Percentiles rank a stretch among this genome's conserved stretches.
Conservation (phyloP, 37 sponge, comb jelly and placozoan species). For the Tethya wilhelma region DNA sequence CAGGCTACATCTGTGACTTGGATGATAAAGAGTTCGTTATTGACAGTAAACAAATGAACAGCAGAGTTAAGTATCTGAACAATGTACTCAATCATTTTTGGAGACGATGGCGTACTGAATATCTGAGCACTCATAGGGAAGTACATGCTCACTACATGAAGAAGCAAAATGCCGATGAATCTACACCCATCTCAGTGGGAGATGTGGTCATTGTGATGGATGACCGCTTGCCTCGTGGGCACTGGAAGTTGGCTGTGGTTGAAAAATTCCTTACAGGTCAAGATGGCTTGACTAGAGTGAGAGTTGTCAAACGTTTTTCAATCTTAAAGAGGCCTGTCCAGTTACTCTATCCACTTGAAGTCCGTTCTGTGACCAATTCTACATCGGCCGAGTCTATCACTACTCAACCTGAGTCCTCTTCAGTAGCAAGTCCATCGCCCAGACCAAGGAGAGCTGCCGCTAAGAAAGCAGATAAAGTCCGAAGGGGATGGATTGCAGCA, state of each 20-base stretch:
- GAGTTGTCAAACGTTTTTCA: background rate
- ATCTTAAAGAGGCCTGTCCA: constrained; percentile 40
- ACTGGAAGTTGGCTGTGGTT: constrained; percentile 18
- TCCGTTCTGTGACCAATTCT: background rate
- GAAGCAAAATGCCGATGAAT: background rate
- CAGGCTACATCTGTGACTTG: background rate
- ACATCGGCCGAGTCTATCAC: background rate
- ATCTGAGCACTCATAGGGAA: constrained; percentile 11
- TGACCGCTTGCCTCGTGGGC: constrained; percentile 4
- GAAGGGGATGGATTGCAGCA: constrained; percentile 3
- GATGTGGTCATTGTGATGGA: constrained; percentile 31
- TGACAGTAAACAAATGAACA: background rate
- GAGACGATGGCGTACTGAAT: constrained; percentile 36
- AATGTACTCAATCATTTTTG: no score
- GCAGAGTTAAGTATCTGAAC: constrained; percentile 6
- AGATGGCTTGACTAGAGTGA: constrained; percentile 1
- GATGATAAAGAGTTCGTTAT: constrained; percentile 34
- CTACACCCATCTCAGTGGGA: constrained; percentile 14
- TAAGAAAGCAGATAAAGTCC: background rate
- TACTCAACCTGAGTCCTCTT: background rate
- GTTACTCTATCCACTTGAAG: constrained; percentile 40
- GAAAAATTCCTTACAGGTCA: background rate
- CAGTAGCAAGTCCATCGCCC: background rate
- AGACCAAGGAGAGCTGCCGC: constrained; percentile 34
- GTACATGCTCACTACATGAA: background rate